Conservation (phyloP, 2,797 vertebrate species). For the Typhlichthys eigenmanni region DNA sequence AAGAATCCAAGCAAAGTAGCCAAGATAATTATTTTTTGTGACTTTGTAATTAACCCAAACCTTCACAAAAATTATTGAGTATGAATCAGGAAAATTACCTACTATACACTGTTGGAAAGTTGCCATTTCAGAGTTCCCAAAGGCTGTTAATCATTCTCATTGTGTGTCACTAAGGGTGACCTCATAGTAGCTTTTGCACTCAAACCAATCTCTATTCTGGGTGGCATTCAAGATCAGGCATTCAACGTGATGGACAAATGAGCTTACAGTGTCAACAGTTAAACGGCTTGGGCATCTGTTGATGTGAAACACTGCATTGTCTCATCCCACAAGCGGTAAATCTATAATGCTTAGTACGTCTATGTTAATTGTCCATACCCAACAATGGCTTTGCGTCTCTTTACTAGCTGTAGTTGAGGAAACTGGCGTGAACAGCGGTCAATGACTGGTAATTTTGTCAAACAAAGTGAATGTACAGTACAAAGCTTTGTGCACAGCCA, state of each 20-base stretch:
- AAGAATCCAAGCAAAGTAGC: neutral
- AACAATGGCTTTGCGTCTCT: neutral
- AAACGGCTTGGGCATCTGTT: neutral
- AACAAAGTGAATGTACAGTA: too few species aligned
- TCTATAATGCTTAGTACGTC: slow-evolving; percentile 6
- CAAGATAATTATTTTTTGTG: neutral
- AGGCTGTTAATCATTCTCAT: too few species aligned
- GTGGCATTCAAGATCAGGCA: neutral
- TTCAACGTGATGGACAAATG: neutral
- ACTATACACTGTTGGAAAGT: neutral
- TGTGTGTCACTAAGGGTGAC: neutral
- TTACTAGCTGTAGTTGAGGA: too few species aligned
- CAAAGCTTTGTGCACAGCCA: too few species aligned
- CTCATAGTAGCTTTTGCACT: neutral
- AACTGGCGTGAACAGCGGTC: too few species aligned
- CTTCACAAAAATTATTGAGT: neutral
- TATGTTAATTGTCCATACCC: neutral
- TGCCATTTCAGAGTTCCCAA: neutral
- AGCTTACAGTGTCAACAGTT: slow-evolving; percentile 2
- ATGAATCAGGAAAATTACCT: neutral
- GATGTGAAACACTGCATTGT: slow-evolving; percentile 8
- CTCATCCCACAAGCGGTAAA: slow-evolving; percentile 4
- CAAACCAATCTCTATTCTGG: neutral
- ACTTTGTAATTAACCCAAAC: neutral
- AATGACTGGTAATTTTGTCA: too few species aligned